These are phyloP conservation scores for Caenorhabditis sp. DNA, from an alignment of 2,888 invertebrate genomes.

Conservation along the genomic window DNA sequence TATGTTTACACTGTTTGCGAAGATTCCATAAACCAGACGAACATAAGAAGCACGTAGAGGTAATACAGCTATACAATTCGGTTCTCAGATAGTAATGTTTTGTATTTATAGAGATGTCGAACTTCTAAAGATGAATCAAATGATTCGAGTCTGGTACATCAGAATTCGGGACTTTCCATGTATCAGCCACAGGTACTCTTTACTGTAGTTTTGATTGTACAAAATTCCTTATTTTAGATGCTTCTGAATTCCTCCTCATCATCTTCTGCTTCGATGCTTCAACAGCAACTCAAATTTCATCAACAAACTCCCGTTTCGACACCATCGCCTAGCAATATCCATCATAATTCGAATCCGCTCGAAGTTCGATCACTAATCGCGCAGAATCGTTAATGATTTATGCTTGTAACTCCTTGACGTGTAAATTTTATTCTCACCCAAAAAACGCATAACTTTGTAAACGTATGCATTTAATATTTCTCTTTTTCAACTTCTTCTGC, in stretches of 20 bases:
- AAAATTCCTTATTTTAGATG: neutral
- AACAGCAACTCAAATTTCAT: conserved; percentile 8
- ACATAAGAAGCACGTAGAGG: conserved; percentile 41
- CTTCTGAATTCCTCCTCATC: neutral
- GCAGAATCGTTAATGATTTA: conserved; percentile 13
- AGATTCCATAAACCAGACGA: conserved; percentile 38
- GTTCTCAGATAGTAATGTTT: too few relatives aligned
- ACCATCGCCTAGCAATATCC: neutral
- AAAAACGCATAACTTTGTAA: neutral
- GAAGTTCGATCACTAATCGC: conserved; percentile 35
- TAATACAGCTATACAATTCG: neutral
- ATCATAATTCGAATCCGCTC: conserved; percentile 6
- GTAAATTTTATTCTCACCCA: neutral
- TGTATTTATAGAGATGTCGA: conserved; percentile 18
- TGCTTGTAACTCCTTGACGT: neutral
- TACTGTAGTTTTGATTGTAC: neutral
- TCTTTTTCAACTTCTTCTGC: neutral
- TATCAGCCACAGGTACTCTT: neutral
- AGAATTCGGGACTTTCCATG: neutral
- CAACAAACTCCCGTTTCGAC: neutral
- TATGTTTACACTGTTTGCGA: conserved; percentile 24
- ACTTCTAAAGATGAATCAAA: conserved; percentile 27
- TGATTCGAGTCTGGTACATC: conserved; percentile 4
- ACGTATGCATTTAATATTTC: neutral
- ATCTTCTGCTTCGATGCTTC: conserved; percentile 8